Evolutionary conservation across 2,888 invertebrate species (phyloP).

Genomic region (Osmoderma eremita): DNA sequence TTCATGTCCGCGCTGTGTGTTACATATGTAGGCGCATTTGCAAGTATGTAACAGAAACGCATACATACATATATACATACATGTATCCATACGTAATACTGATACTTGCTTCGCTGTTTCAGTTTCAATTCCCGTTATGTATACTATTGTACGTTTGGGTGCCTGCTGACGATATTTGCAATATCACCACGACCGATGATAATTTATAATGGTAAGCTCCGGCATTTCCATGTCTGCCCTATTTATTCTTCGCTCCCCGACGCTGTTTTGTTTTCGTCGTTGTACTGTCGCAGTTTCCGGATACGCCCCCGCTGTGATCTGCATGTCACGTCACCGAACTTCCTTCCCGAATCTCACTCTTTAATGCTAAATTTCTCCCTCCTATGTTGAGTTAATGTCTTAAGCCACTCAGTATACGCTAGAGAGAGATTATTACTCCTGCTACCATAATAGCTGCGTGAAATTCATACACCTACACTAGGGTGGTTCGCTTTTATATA

Average conservation of each 20-base stretch:
- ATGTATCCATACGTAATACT: background rate
- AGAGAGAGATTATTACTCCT: slow-evolving; percentile 24
- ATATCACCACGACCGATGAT: slow-evolving; percentile 39
- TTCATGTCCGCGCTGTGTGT: slow-evolving; percentile 44
- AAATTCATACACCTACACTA: background rate
- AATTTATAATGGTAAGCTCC: slow-evolving; percentile 53
- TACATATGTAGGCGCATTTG: slow-evolving; percentile 3
- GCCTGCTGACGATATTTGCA: slow-evolving; percentile 7
- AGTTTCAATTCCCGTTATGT: background rate
- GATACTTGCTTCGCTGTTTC: background rate
- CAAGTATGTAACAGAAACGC: background rate
- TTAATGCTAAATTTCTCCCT: slow-evolving; percentile 47
- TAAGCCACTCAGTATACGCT: slow-evolving; percentile 27
- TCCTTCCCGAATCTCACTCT: slow-evolving; percentile 49
- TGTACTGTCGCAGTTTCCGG: slow-evolving; percentile 51
- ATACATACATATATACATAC: slow-evolving; percentile 34
- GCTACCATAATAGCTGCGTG: slow-evolving; percentile 12
- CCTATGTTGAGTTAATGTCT: slow-evolving; percentile 39
- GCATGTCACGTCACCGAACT: slow-evolving; percentile 53
- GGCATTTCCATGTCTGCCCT: slow-evolving; percentile 50
- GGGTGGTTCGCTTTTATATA: too few species aligned
- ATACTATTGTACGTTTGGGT: background rate
- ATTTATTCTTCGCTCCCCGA: slow-evolving; percentile 50
- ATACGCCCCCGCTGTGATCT: slow-evolving; percentile 53
- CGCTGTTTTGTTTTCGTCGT: slow-evolving; percentile 51